Conservation (phyloP, 2,113 vertebrate species). For the Rattus norvegicus region DNA sequence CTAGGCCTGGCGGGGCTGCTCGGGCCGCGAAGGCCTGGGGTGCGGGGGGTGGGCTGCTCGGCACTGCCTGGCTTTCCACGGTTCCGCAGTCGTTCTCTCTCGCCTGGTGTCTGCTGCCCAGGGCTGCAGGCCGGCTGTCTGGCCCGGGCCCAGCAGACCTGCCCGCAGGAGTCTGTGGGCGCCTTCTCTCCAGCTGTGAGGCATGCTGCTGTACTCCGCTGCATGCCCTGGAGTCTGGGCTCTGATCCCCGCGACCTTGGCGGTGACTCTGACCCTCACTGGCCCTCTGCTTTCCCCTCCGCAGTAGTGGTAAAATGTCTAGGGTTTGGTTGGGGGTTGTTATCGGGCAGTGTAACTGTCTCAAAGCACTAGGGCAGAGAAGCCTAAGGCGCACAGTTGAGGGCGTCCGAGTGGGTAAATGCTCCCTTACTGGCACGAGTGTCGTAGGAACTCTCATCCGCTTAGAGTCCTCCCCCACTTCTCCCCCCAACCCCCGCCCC, state of each 20-base stretch:
- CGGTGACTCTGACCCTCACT: not conserved
- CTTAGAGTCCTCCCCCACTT: not conserved
- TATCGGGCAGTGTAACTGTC: not conserved
- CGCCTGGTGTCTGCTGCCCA: not conserved
- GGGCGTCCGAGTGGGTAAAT: not conserved
- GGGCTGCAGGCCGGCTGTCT: not conserved
- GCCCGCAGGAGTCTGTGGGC: not conserved
- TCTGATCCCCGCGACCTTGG: slow-evolving; percentile 54
- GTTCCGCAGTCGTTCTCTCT: slow-evolving; percentile 18
- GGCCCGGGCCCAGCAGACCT: not conserved
- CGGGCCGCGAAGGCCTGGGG: not conserved
- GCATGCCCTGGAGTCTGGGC: not conserved
- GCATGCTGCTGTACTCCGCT: not conserved
- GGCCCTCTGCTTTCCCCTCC: not conserved
- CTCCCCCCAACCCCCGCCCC: too few relatives aligned
- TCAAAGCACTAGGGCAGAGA: not conserved
- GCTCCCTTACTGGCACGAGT: not conserved
- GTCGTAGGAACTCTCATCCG: not conserved
- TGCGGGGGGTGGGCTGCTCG: not conserved
- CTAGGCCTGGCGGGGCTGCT: slow-evolving; percentile 39
- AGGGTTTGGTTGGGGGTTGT: not conserved
- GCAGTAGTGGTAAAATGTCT: not conserved
- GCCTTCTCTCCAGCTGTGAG: not conserved
- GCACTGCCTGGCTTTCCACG: not conserved
- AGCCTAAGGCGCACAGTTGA: not conserved